Percentiles rank a stretch among this genome's conserved stretches.
Conservation (phyloP, 2,888 invertebrate genomes). For the Abrostola tripartita region DNA sequence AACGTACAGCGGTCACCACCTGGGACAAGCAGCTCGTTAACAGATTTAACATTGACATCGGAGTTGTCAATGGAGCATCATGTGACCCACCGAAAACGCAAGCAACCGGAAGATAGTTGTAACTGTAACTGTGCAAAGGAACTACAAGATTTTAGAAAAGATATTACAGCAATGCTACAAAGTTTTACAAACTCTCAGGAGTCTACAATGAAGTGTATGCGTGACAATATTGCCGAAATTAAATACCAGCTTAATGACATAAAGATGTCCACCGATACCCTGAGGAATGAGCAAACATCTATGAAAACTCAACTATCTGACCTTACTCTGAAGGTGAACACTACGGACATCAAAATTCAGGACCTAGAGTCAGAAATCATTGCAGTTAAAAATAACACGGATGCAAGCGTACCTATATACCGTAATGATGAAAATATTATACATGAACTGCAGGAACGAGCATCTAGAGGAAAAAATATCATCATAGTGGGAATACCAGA, state of each 20-base stretch:
- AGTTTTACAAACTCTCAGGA: slow-evolving; percentile 2
- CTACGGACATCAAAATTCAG: slow-evolving; percentile 3
- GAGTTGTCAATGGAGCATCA: not conserved
- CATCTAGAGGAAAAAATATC: slow-evolving; percentile 9
- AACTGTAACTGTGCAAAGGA: not conserved
- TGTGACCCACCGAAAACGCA: slow-evolving; percentile 3
- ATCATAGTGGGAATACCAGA: slow-evolving; percentile 9
- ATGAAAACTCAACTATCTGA: slow-evolving; percentile 7
- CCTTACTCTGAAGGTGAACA: not conserved
- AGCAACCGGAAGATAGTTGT: slow-evolving; percentile 7
- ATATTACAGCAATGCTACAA: slow-evolving; percentile 4
- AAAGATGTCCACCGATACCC: slow-evolving; percentile 3
- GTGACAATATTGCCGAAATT: slow-evolving; percentile 8
- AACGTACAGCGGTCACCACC: slow-evolving; percentile 8
- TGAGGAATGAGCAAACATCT: slow-evolving; percentile 3
- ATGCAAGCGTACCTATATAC: not conserved
- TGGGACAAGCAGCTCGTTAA: slow-evolving; percentile 3
- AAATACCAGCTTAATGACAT: slow-evolving; percentile 6
- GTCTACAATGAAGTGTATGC: slow-evolving; percentile 6
- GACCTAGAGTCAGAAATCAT: not conserved
- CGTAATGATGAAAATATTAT: slow-evolving; percentile 8
- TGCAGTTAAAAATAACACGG: not conserved
- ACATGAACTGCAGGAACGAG: slow-evolving; percentile 7
- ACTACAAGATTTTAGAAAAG: slow-evolving; percentile 9
- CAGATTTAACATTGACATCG: slow-evolving; percentile 3